Conservation (phyloP, 1,140 invertebrate species). For the Drosophila lacteicornis region DNA sequence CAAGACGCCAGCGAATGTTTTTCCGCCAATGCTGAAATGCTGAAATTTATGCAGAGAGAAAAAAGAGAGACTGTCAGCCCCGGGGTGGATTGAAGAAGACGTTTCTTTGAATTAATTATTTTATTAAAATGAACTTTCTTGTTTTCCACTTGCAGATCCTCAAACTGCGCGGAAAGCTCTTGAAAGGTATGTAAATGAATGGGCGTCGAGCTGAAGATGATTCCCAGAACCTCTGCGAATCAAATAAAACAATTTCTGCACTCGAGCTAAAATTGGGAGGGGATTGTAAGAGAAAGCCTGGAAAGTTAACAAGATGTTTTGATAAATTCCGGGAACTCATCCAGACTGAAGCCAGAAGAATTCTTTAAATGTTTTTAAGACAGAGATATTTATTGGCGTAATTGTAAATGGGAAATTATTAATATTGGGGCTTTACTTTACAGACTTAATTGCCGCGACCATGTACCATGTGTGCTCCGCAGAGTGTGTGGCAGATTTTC, state of each 20-base stretch:
- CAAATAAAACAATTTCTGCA: background rate
- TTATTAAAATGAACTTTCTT: constrained; percentile 36
- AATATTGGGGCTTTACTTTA: background rate
- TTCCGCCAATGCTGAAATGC: constrained; percentile 13
- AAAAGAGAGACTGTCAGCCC: constrained; percentile 22
- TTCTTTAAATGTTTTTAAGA: no score
- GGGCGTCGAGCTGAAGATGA: background rate
- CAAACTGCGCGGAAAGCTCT: constrained; percentile 10
- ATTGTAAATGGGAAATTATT: background rate
- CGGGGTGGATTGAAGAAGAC: constrained; percentile 11
- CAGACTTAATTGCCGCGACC: constrained; percentile 8
- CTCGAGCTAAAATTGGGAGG: background rate
- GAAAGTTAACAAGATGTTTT: constrained; percentile 1
- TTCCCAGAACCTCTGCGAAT: background rate
- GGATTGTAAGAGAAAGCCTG: background rate
- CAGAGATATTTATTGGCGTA: background rate
- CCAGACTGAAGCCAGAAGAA: background rate
- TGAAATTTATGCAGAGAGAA: constrained; percentile 27
- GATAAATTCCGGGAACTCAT: background rate
- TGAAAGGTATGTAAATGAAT: constrained; percentile 35
- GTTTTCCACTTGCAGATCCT: constrained; percentile 33
- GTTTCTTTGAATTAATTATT: constrained; percentile 46
- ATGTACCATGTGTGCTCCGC: constrained; percentile 8
- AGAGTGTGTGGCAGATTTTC: constrained; percentile 12
- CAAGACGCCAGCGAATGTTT: constrained; percentile 46